Conservation (phyloP, 2,888 invertebrate species). For the Diplazon laetatorius region DNA sequence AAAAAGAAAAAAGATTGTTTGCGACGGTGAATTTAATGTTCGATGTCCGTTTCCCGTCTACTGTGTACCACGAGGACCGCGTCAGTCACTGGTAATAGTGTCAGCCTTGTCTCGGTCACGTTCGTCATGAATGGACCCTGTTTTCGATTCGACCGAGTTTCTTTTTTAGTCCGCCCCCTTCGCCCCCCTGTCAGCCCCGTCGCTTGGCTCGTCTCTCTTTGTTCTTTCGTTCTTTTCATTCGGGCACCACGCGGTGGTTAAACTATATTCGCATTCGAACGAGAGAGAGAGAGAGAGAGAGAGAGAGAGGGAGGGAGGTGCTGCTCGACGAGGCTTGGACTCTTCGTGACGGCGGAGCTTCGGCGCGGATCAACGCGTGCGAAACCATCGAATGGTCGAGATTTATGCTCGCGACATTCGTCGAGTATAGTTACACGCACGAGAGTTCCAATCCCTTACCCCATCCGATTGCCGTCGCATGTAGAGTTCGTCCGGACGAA, state of each 20-base stretch:
- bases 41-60: slow-evolving; percentile 49
- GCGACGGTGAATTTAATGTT: slow-evolving; percentile 10
- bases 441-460: not conserved
- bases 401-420: slow-evolving; percentile 57
- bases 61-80: slow-evolving; percentile 44
- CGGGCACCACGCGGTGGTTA: slow-evolving; percentile 24
- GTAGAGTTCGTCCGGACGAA: not conserved
- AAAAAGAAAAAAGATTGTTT: not conserved
- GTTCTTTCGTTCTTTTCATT: slow-evolving; percentile 57
- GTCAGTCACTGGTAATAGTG: slow-evolving; percentile 74
- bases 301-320: too few species aligned
- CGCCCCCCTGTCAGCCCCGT: slow-evolving; percentile 49
- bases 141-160: slow-evolving; percentile 70
- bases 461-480: not conserved
- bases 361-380: slow-evolving; percentile 65
- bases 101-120: slow-evolving; percentile 77
- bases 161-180: slow-evolving; percentile 54
- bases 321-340: slow-evolving; percentile 10
- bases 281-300: too few species aligned
- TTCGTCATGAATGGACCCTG: slow-evolving; percentile 76
- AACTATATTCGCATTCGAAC: slow-evolving; percentile 39
- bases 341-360: slow-evolving; percentile 63
- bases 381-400: slow-evolving; percentile 60
- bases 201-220: slow-evolving; percentile 27
- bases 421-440: not conserved